Conservation (phyloP, 2,113 vertebrate genomes). For the Cyanoderma ruficeps region DNA sequence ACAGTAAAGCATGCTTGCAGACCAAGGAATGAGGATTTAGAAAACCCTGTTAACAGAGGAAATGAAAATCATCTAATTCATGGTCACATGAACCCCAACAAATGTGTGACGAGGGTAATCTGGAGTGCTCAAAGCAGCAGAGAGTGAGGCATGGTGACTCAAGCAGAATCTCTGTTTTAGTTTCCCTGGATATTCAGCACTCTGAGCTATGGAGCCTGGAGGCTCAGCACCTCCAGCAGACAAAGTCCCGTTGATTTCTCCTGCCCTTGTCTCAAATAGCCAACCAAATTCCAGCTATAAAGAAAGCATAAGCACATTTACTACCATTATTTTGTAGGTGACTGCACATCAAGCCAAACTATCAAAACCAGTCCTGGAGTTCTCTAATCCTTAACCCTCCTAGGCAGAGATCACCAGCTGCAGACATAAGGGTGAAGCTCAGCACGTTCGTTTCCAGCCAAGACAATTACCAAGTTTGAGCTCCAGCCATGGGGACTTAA, state of each 20-base stretch:
- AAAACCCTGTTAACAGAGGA: neutral
- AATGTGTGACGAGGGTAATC: neutral
- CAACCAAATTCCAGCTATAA: neutral
- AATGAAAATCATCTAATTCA: neutral
- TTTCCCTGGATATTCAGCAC: neutral
- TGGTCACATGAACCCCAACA: neutral
- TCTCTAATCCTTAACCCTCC: neutral
- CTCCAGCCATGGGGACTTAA: neutral
- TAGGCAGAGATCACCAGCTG: neutral
- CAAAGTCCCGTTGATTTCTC: neutral
- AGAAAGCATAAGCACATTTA: neutral
- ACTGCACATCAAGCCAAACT: neutral
- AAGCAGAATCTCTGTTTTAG: neutral
- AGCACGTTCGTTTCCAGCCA: neutral
- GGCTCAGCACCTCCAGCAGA: neutral
- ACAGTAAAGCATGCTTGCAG: neutral
- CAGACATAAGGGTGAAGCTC: neutral
- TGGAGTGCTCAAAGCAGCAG: neutral
- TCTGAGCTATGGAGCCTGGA: neutral
- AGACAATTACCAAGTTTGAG: neutral
- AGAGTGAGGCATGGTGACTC: neutral
- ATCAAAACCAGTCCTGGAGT: neutral
- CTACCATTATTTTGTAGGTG: neutral
- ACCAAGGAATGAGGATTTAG: neutral
- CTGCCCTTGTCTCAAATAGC: neutral